Percentiles rank a stretch among this genome's conserved stretches.
Conservation (phyloP, 64 coral and sea anemone species). For the Montipora sp. region DNA sequence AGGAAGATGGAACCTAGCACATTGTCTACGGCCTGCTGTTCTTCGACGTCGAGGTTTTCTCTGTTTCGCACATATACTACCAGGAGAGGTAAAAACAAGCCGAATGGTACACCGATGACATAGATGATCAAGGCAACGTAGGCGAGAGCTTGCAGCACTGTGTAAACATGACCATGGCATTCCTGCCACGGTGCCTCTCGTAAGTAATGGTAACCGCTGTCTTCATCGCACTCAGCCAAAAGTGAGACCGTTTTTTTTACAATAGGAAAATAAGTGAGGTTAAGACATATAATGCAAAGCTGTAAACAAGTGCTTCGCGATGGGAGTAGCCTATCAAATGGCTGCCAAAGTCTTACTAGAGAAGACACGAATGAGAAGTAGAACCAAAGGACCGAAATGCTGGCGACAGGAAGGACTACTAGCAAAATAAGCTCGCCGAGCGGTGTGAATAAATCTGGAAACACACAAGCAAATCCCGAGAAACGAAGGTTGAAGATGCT, state of each 20-base stretch:
- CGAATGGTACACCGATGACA: conserved; percentile 60
- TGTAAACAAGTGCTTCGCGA: conserved; percentile 28
- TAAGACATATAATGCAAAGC: conserved; percentile 60
- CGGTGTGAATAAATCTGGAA: conserved; percentile 75
- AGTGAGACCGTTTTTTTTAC: conserved; percentile 48
- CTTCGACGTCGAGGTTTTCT: neutral
- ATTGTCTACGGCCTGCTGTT: conserved; percentile 50
- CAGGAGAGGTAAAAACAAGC: conserved; percentile 62
- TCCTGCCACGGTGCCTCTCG: conserved; percentile 65
- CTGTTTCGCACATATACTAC: neutral
- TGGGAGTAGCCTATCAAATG: conserved; percentile 10
- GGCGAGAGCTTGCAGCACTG: conserved; percentile 10
- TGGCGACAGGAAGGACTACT: conserved; percentile 54
- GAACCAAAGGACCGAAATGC: conserved; percentile 19
- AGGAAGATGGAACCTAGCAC: conserved; percentile 72
- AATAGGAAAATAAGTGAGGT: conserved; percentile 79
- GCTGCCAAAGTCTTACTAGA: conserved; percentile 8
- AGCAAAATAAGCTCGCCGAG: conserved; percentile 59
- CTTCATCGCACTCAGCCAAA: conserved; percentile 46
- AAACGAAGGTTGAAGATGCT: conserved; percentile 81
- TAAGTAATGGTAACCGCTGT: conserved; percentile 25
- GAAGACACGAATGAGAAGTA: conserved; percentile 24
- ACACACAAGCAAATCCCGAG: conserved; percentile 60
- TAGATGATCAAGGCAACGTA: conserved; percentile 38
- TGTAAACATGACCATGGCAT: conserved; percentile 33